Evolutionary conservation across 2,888 invertebrate genomes (phyloP).

Genomic region (Silvanus unidentatus): DNA sequence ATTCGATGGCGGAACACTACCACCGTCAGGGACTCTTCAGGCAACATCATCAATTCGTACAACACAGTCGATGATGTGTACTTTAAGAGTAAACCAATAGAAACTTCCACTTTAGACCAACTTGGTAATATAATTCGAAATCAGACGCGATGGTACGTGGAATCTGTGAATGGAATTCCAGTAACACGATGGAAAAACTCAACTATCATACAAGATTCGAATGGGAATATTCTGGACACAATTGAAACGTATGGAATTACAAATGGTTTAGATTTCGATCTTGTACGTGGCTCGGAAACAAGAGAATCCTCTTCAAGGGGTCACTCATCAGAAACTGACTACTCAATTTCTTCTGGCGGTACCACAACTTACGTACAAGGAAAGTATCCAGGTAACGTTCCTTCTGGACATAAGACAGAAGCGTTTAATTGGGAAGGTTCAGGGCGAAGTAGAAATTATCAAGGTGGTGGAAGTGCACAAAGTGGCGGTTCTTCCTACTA

Average conservation of each 20-base stretch:
- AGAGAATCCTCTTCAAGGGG: not conserved
- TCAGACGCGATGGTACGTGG: not conserved
- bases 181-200: constrained; percentile 26
- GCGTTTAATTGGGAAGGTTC: not conserved
- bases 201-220: constrained; percentile 27
- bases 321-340: not conserved
- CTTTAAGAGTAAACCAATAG: too few species aligned
- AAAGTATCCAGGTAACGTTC: not conserved
- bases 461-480: not conserved
- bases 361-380: not conserved
- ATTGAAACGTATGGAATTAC: constrained; percentile 15
- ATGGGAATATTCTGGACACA: constrained; percentile 28
- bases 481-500: not conserved
- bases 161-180: constrained; percentile 19
- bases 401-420: not conserved
- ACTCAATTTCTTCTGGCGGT: constrained; percentile 3
- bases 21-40: constrained; percentile 27
- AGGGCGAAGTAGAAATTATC: not conserved
- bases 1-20: constrained; percentile 28
- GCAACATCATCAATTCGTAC: constrained; percentile 26
- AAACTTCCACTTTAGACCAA: not conserved
- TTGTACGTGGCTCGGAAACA: constrained; percentile 8
- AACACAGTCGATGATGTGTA: constrained; percentile 11
- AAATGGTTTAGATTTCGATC: constrained; percentile 5
- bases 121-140: not conserved